Evolutionary conservation across 2,113 vertebrate genomes (phyloP).

Genomic region (Sturnira hondurensis): DNA sequence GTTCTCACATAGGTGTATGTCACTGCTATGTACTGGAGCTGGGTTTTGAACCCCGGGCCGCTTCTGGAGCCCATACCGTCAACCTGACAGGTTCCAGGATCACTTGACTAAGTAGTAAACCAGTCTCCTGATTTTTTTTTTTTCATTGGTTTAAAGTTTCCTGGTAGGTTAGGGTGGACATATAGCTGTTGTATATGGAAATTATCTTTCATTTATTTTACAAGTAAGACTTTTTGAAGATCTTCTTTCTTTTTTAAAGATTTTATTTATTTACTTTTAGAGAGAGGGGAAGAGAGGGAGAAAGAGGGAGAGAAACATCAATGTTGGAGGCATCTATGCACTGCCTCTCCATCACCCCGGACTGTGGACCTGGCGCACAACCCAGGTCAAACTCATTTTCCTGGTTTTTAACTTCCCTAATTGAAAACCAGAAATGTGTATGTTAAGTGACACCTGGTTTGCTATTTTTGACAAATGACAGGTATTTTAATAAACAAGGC

Average conservation of each 20-base stretch:
- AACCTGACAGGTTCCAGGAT: background rate
- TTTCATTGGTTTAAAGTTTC: background rate
- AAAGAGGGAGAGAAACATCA: too few species aligned
- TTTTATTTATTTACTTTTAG: background rate
- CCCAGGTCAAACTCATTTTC: background rate
- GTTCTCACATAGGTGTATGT: background rate
- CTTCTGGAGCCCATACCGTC: background rate
- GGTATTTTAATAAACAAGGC: background rate
- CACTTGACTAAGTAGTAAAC: background rate
- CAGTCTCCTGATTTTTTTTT: background rate
- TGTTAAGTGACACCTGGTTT: background rate
- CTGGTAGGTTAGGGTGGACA: background rate
- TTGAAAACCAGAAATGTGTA: background rate
- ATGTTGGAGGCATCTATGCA: too few species aligned
- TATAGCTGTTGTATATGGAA: background rate
- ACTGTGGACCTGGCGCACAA: too few species aligned
- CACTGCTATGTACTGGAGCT: background rate
- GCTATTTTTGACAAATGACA: background rate
- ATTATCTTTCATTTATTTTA: conserved; percentile 16
- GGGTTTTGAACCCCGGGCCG: background rate
- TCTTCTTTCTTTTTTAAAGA: too few species aligned
- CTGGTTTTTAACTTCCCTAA: background rate
- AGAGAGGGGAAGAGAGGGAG: too few species aligned
- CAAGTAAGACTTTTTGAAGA: background rate
- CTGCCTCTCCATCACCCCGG: too few species aligned